Evolutionary conservation across 1,140 invertebrate genomes (phyloP), one percentile per base, ranked within the genome.

Genomic region (Temnothorax nylanderi): DNA sequence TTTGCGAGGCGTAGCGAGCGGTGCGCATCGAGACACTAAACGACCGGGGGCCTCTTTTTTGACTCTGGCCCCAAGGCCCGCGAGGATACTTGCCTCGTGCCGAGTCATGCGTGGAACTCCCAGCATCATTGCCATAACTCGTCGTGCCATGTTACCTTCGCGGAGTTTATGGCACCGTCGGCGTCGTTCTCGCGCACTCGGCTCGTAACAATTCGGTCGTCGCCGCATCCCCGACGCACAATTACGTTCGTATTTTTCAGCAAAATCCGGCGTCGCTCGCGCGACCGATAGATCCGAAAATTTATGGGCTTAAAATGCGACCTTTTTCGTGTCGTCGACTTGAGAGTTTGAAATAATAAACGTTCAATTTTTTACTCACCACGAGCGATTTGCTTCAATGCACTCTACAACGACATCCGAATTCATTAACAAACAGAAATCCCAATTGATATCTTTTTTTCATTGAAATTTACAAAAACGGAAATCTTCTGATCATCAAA

Each of bases 51-150:
- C 62, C 34, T 18, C 75, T 88, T 88, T 85, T 90, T 90, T 60
- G 75, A 86, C 76, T 51, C 7, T n/a, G 88, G 65, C 13, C n/a
- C 69, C 89, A 87, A 90, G 88, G 89, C 54, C 88, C 89, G 82
- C 84, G 77, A 78, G 72, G 74, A 74, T 87, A 87, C 78, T 89
- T 62, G 85, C 71, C 60, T 85, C 87, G 89, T 90, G 89, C 81
- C 89, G 89, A 91, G 89, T 91, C 89, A 90, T 90, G 89, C 89
- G 89, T 90, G 82, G 89, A 90, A 90, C 89, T 90, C 86, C 86
- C 71, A 81, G 86, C 86, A 90, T 88, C 86, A 86, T 90, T 84
- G 89, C 89, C 89, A 90, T 91, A 91, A 91, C 89, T 91, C 87
- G 89, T 91, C 89, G 56, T 77, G 77, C 89, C 89, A 86, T 78